phyloP scores from a whole-genome alignment of 2,888 invertebrate species.

The Drosophila affinis region DNA sequence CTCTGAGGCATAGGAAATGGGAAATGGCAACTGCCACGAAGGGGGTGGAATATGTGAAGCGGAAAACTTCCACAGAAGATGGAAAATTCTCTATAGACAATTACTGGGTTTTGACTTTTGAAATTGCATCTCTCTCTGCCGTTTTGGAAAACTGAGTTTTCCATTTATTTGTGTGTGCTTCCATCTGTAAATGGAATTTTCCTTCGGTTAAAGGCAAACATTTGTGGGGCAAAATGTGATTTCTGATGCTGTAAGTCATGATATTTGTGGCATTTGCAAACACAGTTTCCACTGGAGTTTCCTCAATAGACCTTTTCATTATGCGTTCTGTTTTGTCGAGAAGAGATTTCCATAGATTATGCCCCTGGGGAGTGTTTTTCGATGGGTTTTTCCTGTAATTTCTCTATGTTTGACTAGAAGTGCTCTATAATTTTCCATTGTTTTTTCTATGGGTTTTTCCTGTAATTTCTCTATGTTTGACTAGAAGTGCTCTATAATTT shows the following conservation, averaged over 20 bases:
- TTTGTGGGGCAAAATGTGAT: not conserved
- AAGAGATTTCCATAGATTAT: not conserved
- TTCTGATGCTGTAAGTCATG: not conserved
- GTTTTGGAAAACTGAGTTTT: not conserved
- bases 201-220: not conserved
- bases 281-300: too few relatives aligned
- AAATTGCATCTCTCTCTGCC: conserved; percentile 20
- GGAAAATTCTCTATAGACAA: conserved; percentile 13
- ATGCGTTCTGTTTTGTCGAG: too few relatives aligned
- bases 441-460: too few relatives aligned
- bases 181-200: not conserved
- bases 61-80: conserved; percentile 21
- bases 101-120: conserved; percentile 22
- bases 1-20: not conserved
- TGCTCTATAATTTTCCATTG: too few relatives aligned
- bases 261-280: too few relatives aligned
- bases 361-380: not conserved
- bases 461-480: too few relatives aligned
- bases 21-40: not conserved
- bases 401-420: not conserved
- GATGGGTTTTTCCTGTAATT: not conserved
- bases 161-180: not conserved
- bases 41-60: conserved; percentile 36
- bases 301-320: too few relatives aligned
- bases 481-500: too few relatives aligned